phyloP scores from a whole-genome alignment of 2,797 vertebrate genomes.

The Amblyraja radiata region DNA sequence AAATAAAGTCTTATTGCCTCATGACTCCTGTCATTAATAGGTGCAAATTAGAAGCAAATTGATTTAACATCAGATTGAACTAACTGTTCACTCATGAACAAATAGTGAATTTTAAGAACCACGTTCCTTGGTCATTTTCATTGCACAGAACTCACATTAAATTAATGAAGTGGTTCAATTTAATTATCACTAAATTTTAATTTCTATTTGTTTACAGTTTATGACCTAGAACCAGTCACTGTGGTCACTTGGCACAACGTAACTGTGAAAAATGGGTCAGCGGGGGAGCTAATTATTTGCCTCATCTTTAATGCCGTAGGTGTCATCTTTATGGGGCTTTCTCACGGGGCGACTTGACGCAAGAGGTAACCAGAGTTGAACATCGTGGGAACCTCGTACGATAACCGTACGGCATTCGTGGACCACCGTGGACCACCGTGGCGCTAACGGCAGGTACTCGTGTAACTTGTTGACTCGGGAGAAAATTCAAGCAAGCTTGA shows the following conservation, averaged over 20 bases:
- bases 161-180: slow-evolving; percentile 60
- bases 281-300: not conserved
- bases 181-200: slow-evolving; percentile 54
- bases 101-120: slow-evolving; percentile 10
- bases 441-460: no score
- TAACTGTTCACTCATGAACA: not conserved
- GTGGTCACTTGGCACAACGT: not conserved
- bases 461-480: no score
- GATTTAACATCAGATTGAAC: slow-evolving; percentile 39
- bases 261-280: not conserved
- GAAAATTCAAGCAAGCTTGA: no score
- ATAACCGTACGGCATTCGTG: no score
- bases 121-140: slow-evolving; percentile 38
- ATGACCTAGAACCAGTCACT: not conserved
- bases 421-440: no score
- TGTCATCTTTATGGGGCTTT: no score
- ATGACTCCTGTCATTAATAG: slow-evolving; percentile 61
- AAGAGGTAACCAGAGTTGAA: no score
- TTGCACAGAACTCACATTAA: slow-evolving; percentile 57
- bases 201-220: slow-evolving; percentile 54
- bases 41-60: slow-evolving; percentile 60
- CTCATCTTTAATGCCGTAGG: not conserved
- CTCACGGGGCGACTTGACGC: no score
- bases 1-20: slow-evolving; percentile 62
- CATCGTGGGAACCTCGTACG: no score